Percentiles rank a stretch among this genome's conserved stretches.
phyloP scores from a whole-genome alignment of 2,113 vertebrate species.

The Rhinopomastus cyanomelas region DNA sequence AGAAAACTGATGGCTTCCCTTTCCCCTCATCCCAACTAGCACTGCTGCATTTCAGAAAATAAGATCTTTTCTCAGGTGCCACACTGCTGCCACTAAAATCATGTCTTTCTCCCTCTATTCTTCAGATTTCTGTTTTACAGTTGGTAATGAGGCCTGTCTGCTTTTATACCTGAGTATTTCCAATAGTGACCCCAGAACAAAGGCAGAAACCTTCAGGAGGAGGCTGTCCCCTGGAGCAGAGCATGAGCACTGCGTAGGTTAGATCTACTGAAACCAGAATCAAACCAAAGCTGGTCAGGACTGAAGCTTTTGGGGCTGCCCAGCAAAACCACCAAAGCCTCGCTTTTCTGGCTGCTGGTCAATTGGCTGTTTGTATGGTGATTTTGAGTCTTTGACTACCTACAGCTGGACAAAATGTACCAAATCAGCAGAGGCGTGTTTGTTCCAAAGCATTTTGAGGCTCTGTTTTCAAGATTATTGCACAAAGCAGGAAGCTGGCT shows the following conservation, averaged over 20 bases:
- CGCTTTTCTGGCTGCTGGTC: not conserved
- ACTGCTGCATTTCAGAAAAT: not conserved
- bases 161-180: not conserved
- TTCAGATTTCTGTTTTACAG: not conserved
- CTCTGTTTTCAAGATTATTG: not conserved
- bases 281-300: not conserved
- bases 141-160: not conserved
- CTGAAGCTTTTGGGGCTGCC: not conserved
- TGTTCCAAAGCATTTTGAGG: not conserved
- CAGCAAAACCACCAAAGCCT: not conserved
- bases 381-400: not conserved
- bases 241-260: fast-evolving
- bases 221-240: not conserved
- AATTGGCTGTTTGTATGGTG: not conserved
- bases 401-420: not conserved
- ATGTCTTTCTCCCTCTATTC: not conserved
- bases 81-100: not conserved
- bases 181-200: no score
- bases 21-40: not conserved
- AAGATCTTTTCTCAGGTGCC: not conserved
- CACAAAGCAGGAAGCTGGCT: conserved; percentile 24
- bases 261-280: not conserved
- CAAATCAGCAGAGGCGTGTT: not conserved
- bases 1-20: not conserved
- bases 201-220: not conserved